phyloP scores from a whole-genome alignment of 2,113 vertebrate genomes.

The Petroica traversi region DNA sequence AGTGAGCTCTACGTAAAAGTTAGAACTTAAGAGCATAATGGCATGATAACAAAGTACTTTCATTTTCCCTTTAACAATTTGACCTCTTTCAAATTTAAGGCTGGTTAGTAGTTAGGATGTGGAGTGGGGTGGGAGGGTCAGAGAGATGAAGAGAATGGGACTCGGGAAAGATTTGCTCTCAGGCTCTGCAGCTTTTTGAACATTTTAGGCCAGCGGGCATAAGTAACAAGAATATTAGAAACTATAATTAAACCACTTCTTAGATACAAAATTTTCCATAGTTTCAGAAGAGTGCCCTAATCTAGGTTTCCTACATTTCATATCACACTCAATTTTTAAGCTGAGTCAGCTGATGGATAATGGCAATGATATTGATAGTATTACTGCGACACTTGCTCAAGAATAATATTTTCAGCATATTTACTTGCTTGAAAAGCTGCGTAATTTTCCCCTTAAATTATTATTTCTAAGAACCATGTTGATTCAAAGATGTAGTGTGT shows the following conservation, averaged over 20 bases:
- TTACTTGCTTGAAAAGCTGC: not conserved
- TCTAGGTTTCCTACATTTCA: not conserved
- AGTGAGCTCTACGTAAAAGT: not conserved
- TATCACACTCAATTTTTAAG: not conserved
- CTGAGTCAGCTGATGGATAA: not conserved
- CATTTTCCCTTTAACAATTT: not conserved
- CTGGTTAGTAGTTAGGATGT: not conserved
- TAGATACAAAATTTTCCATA: not conserved
- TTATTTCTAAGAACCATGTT: not conserved
- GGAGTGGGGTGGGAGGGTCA: rapidly evolving
- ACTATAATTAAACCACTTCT: not conserved
- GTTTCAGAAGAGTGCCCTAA: not conserved
- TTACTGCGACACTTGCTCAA: not conserved
- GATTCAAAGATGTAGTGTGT: not conserved
- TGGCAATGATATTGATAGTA: not conserved
- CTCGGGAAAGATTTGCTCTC: not conserved
- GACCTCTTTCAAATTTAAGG: not conserved
- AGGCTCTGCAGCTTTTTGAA: not conserved
- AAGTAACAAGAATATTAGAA: not conserved
- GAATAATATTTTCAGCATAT: not conserved
- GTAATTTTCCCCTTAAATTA: not conserved
- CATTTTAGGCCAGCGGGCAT: not conserved
- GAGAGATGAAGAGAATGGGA: not conserved
- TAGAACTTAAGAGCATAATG: not conserved
- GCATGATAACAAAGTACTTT: not conserved